Evolutionary conservation across 2,797 vertebrate species (phyloP), one percentile per base, ranked within the genome.

Genomic region (Acrossocheilus wenchowensis): DNA sequence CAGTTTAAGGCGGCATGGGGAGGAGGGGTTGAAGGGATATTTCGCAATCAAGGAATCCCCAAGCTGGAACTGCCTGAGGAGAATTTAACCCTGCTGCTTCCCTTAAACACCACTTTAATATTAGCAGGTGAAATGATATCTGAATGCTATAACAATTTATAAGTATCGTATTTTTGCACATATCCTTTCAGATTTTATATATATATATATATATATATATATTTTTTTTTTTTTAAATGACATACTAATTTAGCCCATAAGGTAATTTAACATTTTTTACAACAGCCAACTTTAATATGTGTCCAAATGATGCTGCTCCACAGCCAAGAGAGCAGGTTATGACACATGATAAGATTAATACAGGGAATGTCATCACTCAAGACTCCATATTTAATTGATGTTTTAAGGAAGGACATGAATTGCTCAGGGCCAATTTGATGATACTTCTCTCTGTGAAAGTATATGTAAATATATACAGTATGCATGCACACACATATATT

Each of bases 291-390:
- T 78, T 87, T 78, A 41, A 82, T 81, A 78, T 71, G 79, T 60
- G 36, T 82, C 26, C 62, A 81, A 83, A 30, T 45, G 45, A 84
- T 48, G 69, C 81, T 19, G 77, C 34, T 69, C 34, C 34, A 17
- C 45, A 45, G 81, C 78, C 78, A 73, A 85, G 73, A 86, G 80
- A 75, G 45, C 30, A 36, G 34, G 87, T 81, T 57, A 77, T 71
- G 75, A 73, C 81, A 66, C 73, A 39, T 69, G 26, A 81, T 86
- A 81, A 68, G 68, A 87, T 87, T 78, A 85, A 75, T 83, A 68
- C 12, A 68, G 72, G 80, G 48, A 78, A 77, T 75, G 36, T 71
- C 69, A 64, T 74, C 45, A 26, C 50, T 74, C 41, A 81, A 82
- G 45, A 64, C 39, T 78, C 62, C n/a, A 48, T 77, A 36, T 68